Evolutionary conservation across 2,113 vertebrate genomes (phyloP), one percentile per base, ranked within the genome.

Genomic region (Talpa occidentalis): DNA sequence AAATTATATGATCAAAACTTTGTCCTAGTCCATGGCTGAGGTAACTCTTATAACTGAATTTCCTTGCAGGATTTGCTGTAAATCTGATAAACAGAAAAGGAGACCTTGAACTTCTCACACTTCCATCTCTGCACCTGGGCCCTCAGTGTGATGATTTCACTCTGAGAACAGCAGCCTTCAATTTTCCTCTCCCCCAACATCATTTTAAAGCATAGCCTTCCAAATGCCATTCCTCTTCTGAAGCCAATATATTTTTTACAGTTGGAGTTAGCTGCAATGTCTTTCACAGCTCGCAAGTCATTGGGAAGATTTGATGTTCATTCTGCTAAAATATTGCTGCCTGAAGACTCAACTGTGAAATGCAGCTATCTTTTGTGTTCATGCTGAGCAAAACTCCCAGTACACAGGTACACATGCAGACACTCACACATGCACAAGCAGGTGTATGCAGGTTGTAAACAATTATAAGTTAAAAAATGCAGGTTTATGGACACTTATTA

Each of bases 241-340:
- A 86, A 96, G 96, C 92, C 91, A 92, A 66, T 96, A 60, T 86
- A 83, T 94, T 81, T 95, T 94, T 96, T 96, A 91, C 95, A 95
- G 86, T 97, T 95, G 76, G 94, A 97, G 83, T 94, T 92, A 90
- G 70, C 93, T 83, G 92, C 90, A 78, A 37, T 92, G 77, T 83
- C 95, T 96, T 97, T 96, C 95, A 95, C 96, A 96, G 90, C 94
- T 96, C 91, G 1, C 62, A 88, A 94, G 90, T 94, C 94, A 92
- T 93, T 97, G 82, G 76, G 90, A 96, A 95, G 94, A 95, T 95
- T 88, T 67, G 93, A 79, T 94, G 82, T 85, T 92, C 90, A 49
- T 96, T 96, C 88, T 96, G 77, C 72, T 97, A 95, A 97, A 96
- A 97, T 96, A 97, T 96, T 96, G 93, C 95, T 94, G 94, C 93